Evolutionary conservation across 2,797 vertebrate genomes (phyloP), one percentile per base, ranked within the genome.

Genomic region (Eremophila alpestris): DNA sequence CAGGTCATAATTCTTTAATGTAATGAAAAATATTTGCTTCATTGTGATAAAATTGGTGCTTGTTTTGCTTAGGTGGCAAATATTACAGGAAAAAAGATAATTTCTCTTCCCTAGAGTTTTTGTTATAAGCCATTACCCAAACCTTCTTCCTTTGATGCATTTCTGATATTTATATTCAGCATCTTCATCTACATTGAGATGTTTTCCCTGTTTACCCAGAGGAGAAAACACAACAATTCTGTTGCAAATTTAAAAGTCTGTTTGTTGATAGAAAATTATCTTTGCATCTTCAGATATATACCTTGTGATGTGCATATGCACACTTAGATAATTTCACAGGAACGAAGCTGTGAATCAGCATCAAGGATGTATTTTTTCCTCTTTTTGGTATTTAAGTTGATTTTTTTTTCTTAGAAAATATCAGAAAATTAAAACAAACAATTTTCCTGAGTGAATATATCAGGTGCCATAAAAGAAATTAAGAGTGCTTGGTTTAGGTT

Each of bases 31-130:
- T 74, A 74, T 30, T 56, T 77, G 5, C 48, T 81, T 73, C 49
- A 60, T 11, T 49, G 21, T 65, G 46, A 76, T 92, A 79, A 94
- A 93, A 87, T 34, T 63, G 7, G 23, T 65, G 12, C 8, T 77
- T 75, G 9, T 89, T 94, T 92, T 90, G 49, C 63, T 86, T 86
- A 88, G 48, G 55, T 95, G 16, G 74, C n/a, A 91, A 79, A 71
- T 90, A 83, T 27, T 83, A 36, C 36, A 64, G 41, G 18, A 87
- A 89, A 91, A 59, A 6, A 64, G 29, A 74, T 13, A 70, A 92
- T 64, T 92, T 51, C 23, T 80, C 18, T 0, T 87, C 82, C 24
- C 29, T 32, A 52, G 67, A 79, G 74, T 49, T 76, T 88, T 79
- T 84, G 7, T 82, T 69, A 56, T 70, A 54, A 84, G 21, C 17